A percentile compares a stretch with the other conserved stretches of the same genome.
Evolutionary conservation across 2,888 invertebrate genomes (phyloP).

Genomic region (Colletes collaris): DNA sequence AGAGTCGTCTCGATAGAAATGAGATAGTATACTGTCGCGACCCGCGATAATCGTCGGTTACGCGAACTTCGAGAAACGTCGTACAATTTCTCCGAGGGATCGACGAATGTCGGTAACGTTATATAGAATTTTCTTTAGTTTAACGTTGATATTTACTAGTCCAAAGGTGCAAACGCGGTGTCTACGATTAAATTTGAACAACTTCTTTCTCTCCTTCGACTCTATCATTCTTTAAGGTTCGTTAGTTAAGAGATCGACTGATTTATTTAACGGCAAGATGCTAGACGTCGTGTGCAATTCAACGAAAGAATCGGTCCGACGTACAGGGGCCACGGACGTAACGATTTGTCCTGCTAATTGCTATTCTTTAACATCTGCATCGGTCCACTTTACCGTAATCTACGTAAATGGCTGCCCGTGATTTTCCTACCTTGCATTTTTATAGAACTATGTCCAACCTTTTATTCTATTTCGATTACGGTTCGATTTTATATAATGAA

Average conservation of each 20-base stretch:
- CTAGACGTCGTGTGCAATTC: no score
- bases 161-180: conserved; percentile 29
- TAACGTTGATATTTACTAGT: conserved; percentile 33
- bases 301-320: no score
- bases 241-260: conserved; percentile 21
- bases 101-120: background rate
- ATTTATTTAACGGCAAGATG: background rate
- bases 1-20: background rate
- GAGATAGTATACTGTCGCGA: background rate
- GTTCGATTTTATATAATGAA: no score
- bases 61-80: background rate
- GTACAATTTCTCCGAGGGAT: background rate
- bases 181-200: background rate
- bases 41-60: background rate
- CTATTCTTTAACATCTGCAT: no score
- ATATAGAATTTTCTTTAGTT: conserved; percentile 19
- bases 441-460: no score
- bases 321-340: no score
- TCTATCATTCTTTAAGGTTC: conserved; percentile 1
- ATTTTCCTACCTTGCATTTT: no score
- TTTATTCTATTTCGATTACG: no score
- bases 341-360: no score
- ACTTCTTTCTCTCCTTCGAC: background rate
- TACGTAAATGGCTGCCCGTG: no score
- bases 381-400: no score